These are phyloP conservation scores for Phortica magna DNA, from an alignment of 2,888 invertebrate genomes.

Conservation along the genomic window DNA sequence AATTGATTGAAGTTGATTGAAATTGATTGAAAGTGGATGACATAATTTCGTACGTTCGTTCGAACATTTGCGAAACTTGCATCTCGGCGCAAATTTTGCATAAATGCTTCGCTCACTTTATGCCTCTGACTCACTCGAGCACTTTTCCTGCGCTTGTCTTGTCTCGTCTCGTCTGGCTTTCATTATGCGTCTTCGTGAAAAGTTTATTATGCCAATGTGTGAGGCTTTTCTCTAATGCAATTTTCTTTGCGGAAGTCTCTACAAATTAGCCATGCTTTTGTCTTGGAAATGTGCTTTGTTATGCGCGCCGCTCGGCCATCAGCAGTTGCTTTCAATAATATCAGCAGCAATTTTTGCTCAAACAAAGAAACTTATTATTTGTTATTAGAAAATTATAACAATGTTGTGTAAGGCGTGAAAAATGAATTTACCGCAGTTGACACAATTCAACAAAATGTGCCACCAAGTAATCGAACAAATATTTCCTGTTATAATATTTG, in stretches of 20 bases:
- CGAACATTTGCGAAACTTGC: conserved; percentile 44
- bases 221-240: not conserved
- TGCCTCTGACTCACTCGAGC: not conserved
- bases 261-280: not conserved
- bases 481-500: not conserved
- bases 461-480: not conserved
- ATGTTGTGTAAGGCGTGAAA: not conserved
- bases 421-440: not conserved
- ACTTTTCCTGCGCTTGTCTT: not conserved
- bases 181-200: conserved; percentile 46
- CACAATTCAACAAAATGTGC: not conserved
- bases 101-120: not conserved
- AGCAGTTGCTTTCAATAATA: not conserved
- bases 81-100: conserved; percentile 9
- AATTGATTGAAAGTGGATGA: conserved; percentile 58
- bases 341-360: not conserved
- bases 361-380: not conserved
- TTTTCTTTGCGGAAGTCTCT: not conserved
- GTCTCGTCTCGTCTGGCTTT: no score
- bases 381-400: not conserved
- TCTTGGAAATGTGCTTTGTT: not conserved
- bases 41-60: conserved; percentile 50
- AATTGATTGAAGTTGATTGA: conserved; percentile 61
- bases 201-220: conserved; percentile 15
- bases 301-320: not conserved